Evolutionary conservation across 2,797 vertebrate genomes (phyloP), one percentile per base, ranked within the genome.

Genomic region (Dendrocincla fuliginosa): DNA sequence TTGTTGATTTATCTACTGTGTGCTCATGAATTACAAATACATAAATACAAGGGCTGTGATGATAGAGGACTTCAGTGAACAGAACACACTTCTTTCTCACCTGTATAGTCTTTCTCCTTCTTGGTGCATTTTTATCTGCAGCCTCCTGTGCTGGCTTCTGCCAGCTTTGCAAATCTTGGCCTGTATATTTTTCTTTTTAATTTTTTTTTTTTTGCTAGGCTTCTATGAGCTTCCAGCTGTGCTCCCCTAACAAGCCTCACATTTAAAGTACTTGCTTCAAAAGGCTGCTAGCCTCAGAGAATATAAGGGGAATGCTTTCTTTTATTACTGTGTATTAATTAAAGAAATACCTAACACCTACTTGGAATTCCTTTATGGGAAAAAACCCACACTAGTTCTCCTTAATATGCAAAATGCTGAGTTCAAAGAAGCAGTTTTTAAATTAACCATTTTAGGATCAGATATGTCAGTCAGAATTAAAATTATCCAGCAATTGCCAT

Each of bases 251-350:
- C 76, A 92, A 89, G 76, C 14, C 49, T 84, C 61, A 73, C 82
- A 93, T 94, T 86, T 90, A 69, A 92, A 93, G 39, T 84, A 69
- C 69, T 87, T 47, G 37, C 77, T 95, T 96, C 91, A 96, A 88
- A 91, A 94, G 76, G 39, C 73, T 86, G 57, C 39, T 94, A 87
- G 73, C 91, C 84, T 93, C 79, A 60, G 84, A 95, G 84, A 44
- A 57, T 71, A 28, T 78, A 57, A 80, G 76, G 52, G 79, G 69
- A 86, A 78, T 46, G 3, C 28, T 89, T 83, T 87, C 64, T 79
- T 85, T 92, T 89, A 78, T 95, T 92, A 85, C 53, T 86, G 57
- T 65, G 18, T 86, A 90, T 92, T 92, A 96, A 94, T 94, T 96
- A 96, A 93, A 96, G 53, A 80, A 90, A 64, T 63, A 28, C 28